phyloP scores from a whole-genome alignment of 2,888 invertebrate species.

The Brachyptera risi region DNA sequence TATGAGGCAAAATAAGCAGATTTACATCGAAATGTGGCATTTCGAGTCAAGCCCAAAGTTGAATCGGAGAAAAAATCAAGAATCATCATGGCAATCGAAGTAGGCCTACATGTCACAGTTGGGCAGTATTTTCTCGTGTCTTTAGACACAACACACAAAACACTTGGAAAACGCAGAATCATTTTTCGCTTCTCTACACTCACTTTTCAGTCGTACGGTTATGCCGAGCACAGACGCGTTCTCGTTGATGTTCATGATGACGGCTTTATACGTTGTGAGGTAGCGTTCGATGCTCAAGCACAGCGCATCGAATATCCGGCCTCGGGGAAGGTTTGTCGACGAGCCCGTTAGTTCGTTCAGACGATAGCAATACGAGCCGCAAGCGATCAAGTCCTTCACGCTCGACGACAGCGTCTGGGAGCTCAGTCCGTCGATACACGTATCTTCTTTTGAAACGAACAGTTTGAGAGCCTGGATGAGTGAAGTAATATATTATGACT shows the following conservation, averaged over 20 bases:
- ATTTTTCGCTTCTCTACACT: no score
- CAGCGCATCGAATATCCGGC: constrained; percentile 49
- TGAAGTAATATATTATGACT: no score
- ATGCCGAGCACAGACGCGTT: background rate
- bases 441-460: constrained; percentile 48
- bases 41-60: no score
- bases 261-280: constrained; percentile 55
- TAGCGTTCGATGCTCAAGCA: constrained; percentile 58
- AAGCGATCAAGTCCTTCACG: constrained; percentile 42
- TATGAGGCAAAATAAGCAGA: no score
- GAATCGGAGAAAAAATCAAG: no score
- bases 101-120: no score
- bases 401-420: constrained; percentile 47
- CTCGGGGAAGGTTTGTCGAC: background rate
- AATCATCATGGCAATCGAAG: no score
- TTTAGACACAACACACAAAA: no score
- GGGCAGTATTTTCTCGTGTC: no score
- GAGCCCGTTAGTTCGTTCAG: constrained; percentile 38
- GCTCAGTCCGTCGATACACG: constrained; percentile 50
- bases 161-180: no score
- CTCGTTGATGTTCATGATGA: constrained; percentile 44
- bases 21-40: no score
- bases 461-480: constrained; percentile 45
- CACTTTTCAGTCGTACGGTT: background rate
- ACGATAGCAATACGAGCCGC: constrained; percentile 49